Evolutionary conservation across 2,113 vertebrate genomes (phyloP), one percentile per base, ranked within the genome.

Genomic region (Corythoichthys haematopterus): DNA sequence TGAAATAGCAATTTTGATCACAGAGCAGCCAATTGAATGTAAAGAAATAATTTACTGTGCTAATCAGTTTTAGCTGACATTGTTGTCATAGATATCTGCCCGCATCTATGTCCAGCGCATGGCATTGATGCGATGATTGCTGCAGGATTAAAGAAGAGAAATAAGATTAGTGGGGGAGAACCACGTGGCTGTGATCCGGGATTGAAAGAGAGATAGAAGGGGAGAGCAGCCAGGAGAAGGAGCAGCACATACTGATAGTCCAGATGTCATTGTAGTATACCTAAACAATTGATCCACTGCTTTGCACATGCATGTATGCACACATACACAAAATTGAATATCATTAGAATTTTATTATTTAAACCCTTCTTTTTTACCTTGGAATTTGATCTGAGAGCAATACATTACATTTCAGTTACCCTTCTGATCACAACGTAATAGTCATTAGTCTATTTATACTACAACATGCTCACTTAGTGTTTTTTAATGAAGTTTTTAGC

Each of bases 71-170:
- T 65, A 73, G 62, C 69, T 69, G 78, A 80, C 80, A 78, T 66
- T 36, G 58, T 77, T 82, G 87, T 87, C 81, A 83, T 76, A 85
- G 74, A 87, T 86, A 84, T 84, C 38, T 65, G 75, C 70, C 75
- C 14, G 68, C n/a, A 36, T 69, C 66, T 69, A 43, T 64, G 68
- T 77, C 71, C 9, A 33, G 55, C 50, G 70, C 72, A 70, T 64
- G 68, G 75, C 75, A 84, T 83, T 75, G 77, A 84, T 76, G 81
- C 82, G 69, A 77, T 83, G 85, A 86, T 85, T 85, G 85, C 80
- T 64, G 76, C 20, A 36, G 85, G 87, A 90, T 89, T 89, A 88
- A 87, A 90, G 78, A 88, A 79, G 80, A 80, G 83, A 76, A 89
- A 88, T 87, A 83, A 87, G 83, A 77, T 89, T 87, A 88, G 82